These are phyloP conservation scores for Diabrotica balteata DNA, from an alignment of 2,888 invertebrate genomes.

Conservation along the genomic window DNA sequence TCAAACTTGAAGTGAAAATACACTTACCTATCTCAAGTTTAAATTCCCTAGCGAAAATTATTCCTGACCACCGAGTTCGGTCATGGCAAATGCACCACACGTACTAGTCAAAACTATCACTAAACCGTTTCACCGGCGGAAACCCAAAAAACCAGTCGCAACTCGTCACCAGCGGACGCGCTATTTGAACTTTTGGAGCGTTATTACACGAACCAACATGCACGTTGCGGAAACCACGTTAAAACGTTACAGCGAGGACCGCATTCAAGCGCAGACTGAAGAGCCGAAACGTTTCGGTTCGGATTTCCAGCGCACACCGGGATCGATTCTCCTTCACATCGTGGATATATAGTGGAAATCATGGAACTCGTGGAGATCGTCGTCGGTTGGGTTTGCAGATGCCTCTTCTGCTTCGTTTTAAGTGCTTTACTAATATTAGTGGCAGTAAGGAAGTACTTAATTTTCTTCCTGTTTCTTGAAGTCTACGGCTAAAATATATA, in stretches of 20 bases:
- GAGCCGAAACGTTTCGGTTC: conserved; percentile 23
- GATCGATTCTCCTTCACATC: conserved; percentile 43
- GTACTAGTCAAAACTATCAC: conserved; percentile 15
- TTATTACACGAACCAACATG: conserved; percentile 1
- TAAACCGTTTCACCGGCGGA: conserved; percentile 2
- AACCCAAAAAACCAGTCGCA: conserved; percentile 11
- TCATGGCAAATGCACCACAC: conserved; percentile 3
- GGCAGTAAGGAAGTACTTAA: conserved; percentile 6
- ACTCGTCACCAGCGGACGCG: conserved; percentile 5
- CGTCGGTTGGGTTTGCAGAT: conserved; percentile 17
- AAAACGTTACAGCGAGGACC: conserved; percentile 28
- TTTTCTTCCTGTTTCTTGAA: conserved; percentile 11
- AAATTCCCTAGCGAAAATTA: neutral
- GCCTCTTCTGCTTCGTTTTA: neutral
- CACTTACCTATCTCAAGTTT: neutral
- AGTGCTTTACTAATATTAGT: conserved; percentile 13
- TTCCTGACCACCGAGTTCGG: conserved; percentile 1
- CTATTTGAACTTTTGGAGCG: neutral
- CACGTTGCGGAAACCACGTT: conserved; percentile 11
- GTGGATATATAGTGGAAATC: conserved; percentile 7
- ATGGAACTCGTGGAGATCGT: conserved; percentile 13
- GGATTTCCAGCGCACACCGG: conserved; percentile 40
- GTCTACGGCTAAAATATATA: no score
- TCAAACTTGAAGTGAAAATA: no score
- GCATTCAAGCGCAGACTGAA: conserved; percentile 45